Percentiles rank a stretch among this genome's conserved stretches.
These are phyloP conservation scores for Campoplex capitator DNA, from an alignment of 2,888 invertebrate genomes.

Conservation along the genomic window DNA sequence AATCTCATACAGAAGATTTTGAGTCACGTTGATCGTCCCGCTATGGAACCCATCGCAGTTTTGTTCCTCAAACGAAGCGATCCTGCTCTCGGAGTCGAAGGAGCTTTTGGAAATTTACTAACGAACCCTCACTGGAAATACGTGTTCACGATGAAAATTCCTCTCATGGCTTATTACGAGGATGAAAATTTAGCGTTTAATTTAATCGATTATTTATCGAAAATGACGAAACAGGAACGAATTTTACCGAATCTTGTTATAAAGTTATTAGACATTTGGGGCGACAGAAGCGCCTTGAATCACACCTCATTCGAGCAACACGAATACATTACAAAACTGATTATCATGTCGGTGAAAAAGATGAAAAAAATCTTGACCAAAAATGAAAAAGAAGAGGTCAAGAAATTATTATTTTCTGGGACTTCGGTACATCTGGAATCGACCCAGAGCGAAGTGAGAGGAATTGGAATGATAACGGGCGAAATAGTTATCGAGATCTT, in stretches of 20 bases:
- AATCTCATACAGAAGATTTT: conserved; percentile 85
- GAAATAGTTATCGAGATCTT: conserved; percentile 87
- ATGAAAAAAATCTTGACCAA: conserved; percentile 77
- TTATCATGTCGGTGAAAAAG: conserved; percentile 87
- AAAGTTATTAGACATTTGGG: conserved; percentile 89
- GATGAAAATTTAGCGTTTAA: conserved; percentile 86
- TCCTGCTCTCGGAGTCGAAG: conserved; percentile 82
- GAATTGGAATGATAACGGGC: conserved; percentile 91
- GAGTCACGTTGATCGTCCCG: conserved; percentile 86
- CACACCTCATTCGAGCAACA: conserved; percentile 90
- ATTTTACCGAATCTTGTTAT: conserved; percentile 85
- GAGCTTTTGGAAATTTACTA: conserved; percentile 85
- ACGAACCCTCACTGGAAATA: conserved; percentile 87
- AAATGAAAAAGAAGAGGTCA: conserved; percentile 82
- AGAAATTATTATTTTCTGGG: conserved; percentile 87
- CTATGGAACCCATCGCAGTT: conserved; percentile 87
- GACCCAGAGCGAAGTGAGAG: conserved; percentile 87
- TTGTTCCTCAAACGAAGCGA: conserved; percentile 86
- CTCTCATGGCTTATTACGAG: conserved; percentile 86
- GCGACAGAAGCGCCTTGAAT: conserved; percentile 87
- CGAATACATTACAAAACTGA: conserved; percentile 89
- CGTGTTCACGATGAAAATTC: conserved; percentile 88
- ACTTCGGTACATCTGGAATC: conserved; percentile 90
- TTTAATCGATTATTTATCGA: conserved; percentile 87
- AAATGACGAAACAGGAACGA: conserved; percentile 77